phyloP scores from a whole-genome alignment of 2,888 invertebrate species.

The Electrophaes corylata region DNA sequence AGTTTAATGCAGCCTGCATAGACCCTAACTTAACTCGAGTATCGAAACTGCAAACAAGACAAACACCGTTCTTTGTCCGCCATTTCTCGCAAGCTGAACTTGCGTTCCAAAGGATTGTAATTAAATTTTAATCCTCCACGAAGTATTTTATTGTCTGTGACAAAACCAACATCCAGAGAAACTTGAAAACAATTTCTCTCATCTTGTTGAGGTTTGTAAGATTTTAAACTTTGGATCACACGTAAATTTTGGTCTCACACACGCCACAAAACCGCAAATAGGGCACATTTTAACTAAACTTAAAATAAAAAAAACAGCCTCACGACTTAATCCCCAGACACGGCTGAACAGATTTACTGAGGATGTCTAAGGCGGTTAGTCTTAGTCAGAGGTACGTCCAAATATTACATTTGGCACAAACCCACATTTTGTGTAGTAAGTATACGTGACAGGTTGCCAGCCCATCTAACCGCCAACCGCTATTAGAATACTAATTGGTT shows the following conservation, averaged over 20 bases:
- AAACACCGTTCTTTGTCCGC: slow-evolving; percentile 36
- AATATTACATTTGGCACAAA: too few species aligned
- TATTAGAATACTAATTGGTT: too few species aligned
- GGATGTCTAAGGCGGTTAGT: too few species aligned
- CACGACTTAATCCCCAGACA: too few species aligned
- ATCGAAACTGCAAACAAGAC: slow-evolving; percentile 19
- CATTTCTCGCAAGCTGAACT: slow-evolving; percentile 30
- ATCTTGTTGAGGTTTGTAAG: slow-evolving; percentile 3
- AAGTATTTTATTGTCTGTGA: slow-evolving; percentile 45
- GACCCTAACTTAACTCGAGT: slow-evolving; percentile 2
- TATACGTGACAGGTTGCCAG: too few species aligned
- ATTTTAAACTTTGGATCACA: slow-evolving; percentile 1
- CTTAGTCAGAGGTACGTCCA: too few species aligned
- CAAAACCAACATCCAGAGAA: slow-evolving; percentile 39
- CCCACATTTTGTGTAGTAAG: too few species aligned
- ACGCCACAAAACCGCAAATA: not conserved
- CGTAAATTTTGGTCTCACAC: not conserved
- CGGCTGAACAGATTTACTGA: too few species aligned
- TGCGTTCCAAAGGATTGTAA: slow-evolving; percentile 39
- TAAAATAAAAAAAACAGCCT: too few species aligned
- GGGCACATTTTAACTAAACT: too few species aligned
- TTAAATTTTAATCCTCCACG: slow-evolving; percentile 55
- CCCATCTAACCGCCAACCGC: too few species aligned
- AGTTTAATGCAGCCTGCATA: not conserved
- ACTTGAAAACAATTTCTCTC: slow-evolving; percentile 9